Conservation (phyloP, 2,113 vertebrate genomes). For the Nothobranchius kuhntae region DNA sequence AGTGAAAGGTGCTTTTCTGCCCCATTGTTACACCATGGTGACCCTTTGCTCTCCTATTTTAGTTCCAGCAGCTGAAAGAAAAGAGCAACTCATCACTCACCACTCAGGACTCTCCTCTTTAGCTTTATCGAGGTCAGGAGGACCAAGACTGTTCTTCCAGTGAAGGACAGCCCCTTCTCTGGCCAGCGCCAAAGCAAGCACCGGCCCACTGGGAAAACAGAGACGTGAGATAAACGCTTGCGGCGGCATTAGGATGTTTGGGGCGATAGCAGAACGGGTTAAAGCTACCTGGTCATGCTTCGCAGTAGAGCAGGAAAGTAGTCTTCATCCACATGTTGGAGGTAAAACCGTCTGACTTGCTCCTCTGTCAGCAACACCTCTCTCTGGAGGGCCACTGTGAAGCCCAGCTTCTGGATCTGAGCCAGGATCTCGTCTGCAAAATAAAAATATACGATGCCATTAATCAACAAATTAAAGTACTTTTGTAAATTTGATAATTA, state of each 20-base stretch:
- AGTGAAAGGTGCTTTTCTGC: conserved; percentile 4
- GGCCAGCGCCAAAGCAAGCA: conserved; percentile 75
- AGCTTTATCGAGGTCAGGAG: conserved; percentile 69
- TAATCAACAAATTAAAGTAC: background rate
- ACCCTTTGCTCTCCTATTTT: conserved; percentile 17
- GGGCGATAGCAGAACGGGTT: background rate
- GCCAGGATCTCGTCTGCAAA: conserved; percentile 77
- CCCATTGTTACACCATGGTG: conserved; percentile 14
- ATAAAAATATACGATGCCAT: background rate
- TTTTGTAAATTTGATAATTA: too few species aligned
- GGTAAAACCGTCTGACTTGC: conserved; percentile 80
- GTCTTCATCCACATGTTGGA: conserved; percentile 69
- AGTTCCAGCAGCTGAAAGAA: background rate
- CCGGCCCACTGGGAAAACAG: conserved; percentile 72
- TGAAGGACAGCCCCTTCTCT: conserved; percentile 66
- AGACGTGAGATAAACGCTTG: background rate
- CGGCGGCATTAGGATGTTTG: background rate
- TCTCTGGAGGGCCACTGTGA: conserved; percentile 77
- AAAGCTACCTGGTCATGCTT: conserved; percentile 75
- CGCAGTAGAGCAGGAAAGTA: conserved; percentile 69
- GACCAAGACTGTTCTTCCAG: conserved; percentile 78
- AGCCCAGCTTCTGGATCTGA: conserved; percentile 74
- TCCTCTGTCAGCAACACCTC: conserved; percentile 75
- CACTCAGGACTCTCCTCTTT: conserved; percentile 73
- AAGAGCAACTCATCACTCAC: conserved; percentile 50